These are phyloP conservation scores for Lacerta bilineata DNA, from an alignment of 2,797 vertebrate species.

Conservation along the genomic window DNA sequence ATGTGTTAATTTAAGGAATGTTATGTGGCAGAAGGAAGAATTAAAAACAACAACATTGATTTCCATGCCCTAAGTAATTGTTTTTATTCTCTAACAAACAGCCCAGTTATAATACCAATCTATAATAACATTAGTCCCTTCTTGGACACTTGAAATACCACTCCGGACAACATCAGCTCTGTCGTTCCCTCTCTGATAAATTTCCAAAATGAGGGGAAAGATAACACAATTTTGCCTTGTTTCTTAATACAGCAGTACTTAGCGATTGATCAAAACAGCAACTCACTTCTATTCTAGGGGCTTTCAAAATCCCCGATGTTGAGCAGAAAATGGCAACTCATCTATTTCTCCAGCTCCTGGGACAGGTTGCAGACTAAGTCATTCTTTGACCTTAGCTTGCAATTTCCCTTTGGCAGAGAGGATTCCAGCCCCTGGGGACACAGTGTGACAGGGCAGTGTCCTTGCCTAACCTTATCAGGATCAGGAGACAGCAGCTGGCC, in stretches of 20 bases:
- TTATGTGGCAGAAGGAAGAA: background rate
- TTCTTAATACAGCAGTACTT: background rate
- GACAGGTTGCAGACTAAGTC: background rate
- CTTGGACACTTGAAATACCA: background rate
- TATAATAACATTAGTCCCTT: background rate
- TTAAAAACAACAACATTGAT: background rate
- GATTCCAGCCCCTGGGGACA: background rate
- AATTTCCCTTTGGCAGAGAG: constrained; percentile 8
- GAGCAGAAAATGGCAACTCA: background rate
- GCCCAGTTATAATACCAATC: background rate
- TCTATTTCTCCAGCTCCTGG: background rate
- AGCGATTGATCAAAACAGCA: background rate
- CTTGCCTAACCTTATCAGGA: constrained; percentile 23
- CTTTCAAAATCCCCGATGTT: background rate
- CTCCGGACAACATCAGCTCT: background rate
- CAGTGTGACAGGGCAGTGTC: background rate
- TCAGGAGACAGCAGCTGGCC: constrained; percentile 12
- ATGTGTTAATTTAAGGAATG: background rate
- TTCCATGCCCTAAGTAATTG: background rate
- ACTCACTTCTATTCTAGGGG: background rate
- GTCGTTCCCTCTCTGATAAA: background rate
- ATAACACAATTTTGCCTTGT: background rate
- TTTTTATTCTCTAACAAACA: background rate
- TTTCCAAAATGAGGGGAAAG: background rate
- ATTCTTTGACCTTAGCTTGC: constrained; percentile 8